A percentile compares a stretch with the other conserved stretches of the same genome.
Conservation (phyloP, 2,113 vertebrate species). For the Plotosus lineatus region DNA sequence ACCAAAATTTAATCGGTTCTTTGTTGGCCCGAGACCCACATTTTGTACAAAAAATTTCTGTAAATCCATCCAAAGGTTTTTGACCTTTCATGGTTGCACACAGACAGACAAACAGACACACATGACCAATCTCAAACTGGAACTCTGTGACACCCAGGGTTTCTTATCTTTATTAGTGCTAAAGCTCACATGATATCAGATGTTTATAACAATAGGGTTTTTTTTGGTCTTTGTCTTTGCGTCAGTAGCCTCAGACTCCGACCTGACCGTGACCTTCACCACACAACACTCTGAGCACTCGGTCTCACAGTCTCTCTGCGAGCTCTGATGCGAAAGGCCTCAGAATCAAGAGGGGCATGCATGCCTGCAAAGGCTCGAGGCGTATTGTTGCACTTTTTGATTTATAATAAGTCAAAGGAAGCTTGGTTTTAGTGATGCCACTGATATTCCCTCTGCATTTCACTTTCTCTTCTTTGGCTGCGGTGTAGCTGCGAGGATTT, state of each 20-base stretch:
- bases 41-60: too few relatives aligned
- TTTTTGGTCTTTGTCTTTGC: not conserved
- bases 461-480: not conserved
- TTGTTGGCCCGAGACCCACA: too few relatives aligned
- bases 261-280: constrained; percentile 2
- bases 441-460: constrained; percentile 35
- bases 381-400: constrained; percentile 44
- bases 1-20: too few relatives aligned
- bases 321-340: not conserved
- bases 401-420: constrained; percentile 47
- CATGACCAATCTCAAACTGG: too few relatives aligned
- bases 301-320: not conserved
- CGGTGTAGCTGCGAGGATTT: not conserved
- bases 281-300: not conserved
- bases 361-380: not conserved
- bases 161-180: not conserved
- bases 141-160: not conserved
- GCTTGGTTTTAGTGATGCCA: constrained; percentile 50
- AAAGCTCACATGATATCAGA: not conserved
- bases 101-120: too few relatives aligned
- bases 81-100: too few relatives aligned
- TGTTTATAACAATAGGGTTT: not conserved
- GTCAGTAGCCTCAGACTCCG: not conserved
- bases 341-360: too few relatives aligned
- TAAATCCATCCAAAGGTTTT: too few relatives aligned